Conservation (phyloP, 2,888 invertebrate species). For the Lasioglossum pauxillum region DNA sequence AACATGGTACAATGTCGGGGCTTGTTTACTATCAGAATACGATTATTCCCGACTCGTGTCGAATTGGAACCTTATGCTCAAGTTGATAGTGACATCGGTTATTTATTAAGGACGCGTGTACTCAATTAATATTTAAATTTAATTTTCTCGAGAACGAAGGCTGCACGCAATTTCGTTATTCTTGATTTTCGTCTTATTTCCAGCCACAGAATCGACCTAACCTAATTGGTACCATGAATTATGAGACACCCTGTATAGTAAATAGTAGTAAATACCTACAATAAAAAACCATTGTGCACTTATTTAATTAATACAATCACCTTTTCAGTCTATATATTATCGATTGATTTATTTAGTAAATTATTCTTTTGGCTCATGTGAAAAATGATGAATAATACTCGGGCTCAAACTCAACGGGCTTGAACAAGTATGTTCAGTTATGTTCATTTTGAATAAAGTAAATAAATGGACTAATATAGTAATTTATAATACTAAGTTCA, state of each 20-base stretch:
- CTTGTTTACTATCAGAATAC: no score
- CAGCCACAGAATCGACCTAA: no score
- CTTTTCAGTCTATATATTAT: not conserved
- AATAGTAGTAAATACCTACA: not conserved
- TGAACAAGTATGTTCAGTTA: not conserved
- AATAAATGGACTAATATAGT: not conserved
- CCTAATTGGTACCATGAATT: no score
- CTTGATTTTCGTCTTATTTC: no score
- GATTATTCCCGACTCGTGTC: no score
- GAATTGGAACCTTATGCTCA: no score
- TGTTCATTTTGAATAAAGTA: not conserved
- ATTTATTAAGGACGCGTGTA: no score
- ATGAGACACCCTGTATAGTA: not conserved
- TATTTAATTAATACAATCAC: not conserved
- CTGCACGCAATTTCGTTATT: no score
- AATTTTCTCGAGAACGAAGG: no score
- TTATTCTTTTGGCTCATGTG: not conserved
- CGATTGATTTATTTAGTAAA: not conserved
- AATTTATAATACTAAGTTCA: not conserved
- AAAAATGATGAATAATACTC: not conserved
- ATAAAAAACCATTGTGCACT: not conserved
- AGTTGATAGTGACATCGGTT: no score
- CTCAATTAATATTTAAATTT: no score
- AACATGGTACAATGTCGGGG: no score
- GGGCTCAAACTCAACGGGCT: not conserved